phyloP scores from a whole-genome alignment of 2,113 vertebrate genomes.

The Dryoscopus gambensis region DNA sequence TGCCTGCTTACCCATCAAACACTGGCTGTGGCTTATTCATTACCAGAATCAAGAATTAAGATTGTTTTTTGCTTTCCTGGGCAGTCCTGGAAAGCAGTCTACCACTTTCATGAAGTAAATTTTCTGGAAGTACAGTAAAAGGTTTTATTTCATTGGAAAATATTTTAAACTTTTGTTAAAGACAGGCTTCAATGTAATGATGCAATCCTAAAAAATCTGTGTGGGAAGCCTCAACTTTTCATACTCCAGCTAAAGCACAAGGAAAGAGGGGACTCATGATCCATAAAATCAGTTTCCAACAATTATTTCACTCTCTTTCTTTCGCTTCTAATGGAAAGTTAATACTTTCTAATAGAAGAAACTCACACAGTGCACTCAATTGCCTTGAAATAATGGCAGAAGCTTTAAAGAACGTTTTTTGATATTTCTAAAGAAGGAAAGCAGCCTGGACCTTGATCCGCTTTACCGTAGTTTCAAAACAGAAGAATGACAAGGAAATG shows the following conservation, averaged over 20 bases:
- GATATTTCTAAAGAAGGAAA: not conserved
- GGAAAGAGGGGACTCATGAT: not conserved
- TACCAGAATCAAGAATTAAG: not conserved
- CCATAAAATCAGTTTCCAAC: not conserved
- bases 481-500: not conserved
- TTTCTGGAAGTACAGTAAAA: constrained; percentile 3
- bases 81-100: not conserved
- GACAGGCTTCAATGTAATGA: not conserved
- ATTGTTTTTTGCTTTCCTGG: not conserved
- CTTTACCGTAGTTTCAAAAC: not conserved
- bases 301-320: not conserved
- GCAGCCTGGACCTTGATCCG: not conserved
- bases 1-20: not conserved
- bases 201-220: not conserved
- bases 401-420: not conserved
- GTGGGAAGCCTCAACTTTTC: not conserved
- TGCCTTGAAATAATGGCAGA: not conserved
- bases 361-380: not conserved
- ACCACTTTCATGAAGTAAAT: not conserved
- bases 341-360: not conserved
- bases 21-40: not conserved
- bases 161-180: not conserved
- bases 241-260: not conserved
- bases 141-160: constrained; percentile 14
- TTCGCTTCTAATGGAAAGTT: not conserved